Percentiles rank a stretch among this genome's conserved stretches.
These are phyloP conservation scores for Dromococcyx pavoninus DNA, from an alignment of 2,797 vertebrate genomes.

Conservation along the genomic window DNA sequence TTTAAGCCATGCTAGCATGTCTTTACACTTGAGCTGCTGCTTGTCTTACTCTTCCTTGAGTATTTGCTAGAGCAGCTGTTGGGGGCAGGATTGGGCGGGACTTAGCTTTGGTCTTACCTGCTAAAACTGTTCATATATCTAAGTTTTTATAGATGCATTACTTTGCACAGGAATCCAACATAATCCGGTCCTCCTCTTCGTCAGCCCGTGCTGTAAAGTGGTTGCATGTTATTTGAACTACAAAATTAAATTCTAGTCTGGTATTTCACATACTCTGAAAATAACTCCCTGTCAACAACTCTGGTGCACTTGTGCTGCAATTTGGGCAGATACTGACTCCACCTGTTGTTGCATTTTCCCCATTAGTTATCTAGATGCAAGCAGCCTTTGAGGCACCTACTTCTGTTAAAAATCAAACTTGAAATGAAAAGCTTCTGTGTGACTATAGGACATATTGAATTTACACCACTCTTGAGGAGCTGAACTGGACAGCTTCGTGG, in stretches of 20 bases:
- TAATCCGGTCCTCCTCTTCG: neutral
- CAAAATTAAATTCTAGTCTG: neutral
- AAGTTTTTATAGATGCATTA: neutral
- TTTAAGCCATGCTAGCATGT: neutral
- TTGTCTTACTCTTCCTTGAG: neutral
- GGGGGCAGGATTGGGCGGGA: neutral
- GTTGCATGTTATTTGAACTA: neutral
- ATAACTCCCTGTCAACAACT: neutral
- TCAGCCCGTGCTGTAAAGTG: neutral
- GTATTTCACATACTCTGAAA: neutral
- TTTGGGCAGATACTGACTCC: neutral
- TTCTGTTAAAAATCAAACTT: constrained; percentile 32
- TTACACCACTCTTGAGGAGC: neutral
- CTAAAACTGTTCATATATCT: neutral
- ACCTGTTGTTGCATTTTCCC: neutral
- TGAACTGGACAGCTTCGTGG: neutral
- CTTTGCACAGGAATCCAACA: neutral
- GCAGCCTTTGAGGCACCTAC: neutral
- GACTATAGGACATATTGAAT: neutral
- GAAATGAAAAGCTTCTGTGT: constrained; percentile 13
- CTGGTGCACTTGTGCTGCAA: neutral
- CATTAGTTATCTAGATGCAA: neutral
- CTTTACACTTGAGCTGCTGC: neutral
- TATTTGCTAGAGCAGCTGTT: neutral
- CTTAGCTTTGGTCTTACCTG: neutral